Conservation (phyloP, 2,797 vertebrate species). For the Arremon aurantiirostris region DNA sequence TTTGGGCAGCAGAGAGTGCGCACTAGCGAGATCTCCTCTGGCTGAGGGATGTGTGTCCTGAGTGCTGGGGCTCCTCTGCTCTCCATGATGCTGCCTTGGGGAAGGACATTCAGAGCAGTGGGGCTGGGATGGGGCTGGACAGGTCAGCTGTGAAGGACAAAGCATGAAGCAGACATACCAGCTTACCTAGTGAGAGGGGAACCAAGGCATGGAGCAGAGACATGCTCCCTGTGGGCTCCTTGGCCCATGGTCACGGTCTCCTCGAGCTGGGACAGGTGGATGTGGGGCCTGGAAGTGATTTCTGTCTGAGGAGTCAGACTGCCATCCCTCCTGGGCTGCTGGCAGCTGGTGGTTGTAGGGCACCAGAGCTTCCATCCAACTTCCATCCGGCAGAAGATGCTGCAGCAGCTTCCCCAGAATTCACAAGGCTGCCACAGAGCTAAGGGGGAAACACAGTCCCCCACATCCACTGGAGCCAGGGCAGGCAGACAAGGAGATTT, state of each 20-base stretch:
- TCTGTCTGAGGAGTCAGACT: background rate
- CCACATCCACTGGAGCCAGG: background rate
- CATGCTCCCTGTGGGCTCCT: background rate
- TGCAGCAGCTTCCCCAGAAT: background rate
- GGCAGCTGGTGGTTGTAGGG: background rate
- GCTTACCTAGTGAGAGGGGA: background rate
- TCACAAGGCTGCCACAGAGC: background rate
- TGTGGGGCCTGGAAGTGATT: background rate
- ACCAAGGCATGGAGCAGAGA: background rate
- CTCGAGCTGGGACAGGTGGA: accelerated
- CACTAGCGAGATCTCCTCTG: background rate
- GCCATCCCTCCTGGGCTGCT: background rate
- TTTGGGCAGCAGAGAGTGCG: background rate
- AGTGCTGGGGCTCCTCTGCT: background rate
- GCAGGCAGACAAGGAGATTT: background rate
- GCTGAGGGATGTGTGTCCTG: background rate
- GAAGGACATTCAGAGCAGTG: background rate
- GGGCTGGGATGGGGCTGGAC: background rate
- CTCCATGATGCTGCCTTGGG: background rate
- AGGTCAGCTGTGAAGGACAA: background rate
- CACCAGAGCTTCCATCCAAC: background rate
- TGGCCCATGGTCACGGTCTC: accelerated
- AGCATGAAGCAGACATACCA: background rate
- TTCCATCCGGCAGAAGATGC: background rate
- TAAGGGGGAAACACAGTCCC: background rate